These are phyloP conservation scores for Sylvilagus bachmani DNA, from an alignment of 2,113 vertebrate genomes.

Conservation along the genomic window DNA sequence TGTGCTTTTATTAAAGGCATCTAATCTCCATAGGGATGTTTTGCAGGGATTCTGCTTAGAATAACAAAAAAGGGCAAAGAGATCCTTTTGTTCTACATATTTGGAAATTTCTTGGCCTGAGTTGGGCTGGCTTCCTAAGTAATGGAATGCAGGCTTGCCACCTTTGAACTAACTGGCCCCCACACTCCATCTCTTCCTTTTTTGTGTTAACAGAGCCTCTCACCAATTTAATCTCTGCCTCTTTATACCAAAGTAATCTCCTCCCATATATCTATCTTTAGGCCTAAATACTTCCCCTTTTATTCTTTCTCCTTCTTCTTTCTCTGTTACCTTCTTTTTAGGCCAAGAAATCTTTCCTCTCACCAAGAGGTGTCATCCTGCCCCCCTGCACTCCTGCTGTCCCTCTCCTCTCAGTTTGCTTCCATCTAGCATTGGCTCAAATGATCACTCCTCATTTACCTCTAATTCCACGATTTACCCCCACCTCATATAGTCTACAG, in stretches of 20 bases:
- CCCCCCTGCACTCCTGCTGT: not conserved
- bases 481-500: not conserved
- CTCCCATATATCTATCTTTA: not conserved
- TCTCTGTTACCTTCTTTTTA: not conserved
- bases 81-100: not conserved
- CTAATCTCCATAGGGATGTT: not conserved
- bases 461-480: not conserved
- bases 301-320: too few species aligned
- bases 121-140: conserved; percentile 14
- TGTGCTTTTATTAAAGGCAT: conserved; percentile 9
- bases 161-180: not conserved
- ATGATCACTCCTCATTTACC: conserved; percentile 25
- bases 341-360: conserved; percentile 4
- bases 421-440: conserved; percentile 6
- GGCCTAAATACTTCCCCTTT: not conserved
- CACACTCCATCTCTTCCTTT: not conserved
- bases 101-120: conserved; percentile 17
- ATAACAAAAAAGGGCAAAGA: conserved; percentile 45
- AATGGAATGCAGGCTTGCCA: not conserved
- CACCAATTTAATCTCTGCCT: conserved; percentile 7
- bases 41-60: not conserved
- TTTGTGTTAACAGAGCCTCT: not conserved
- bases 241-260: not conserved
- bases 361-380: not conserved
- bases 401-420: conserved; percentile 14